These are phyloP conservation scores for Aptenodytes forsteri DNA, from an alignment of 2,113 vertebrate genomes.

Conservation along the genomic window DNA sequence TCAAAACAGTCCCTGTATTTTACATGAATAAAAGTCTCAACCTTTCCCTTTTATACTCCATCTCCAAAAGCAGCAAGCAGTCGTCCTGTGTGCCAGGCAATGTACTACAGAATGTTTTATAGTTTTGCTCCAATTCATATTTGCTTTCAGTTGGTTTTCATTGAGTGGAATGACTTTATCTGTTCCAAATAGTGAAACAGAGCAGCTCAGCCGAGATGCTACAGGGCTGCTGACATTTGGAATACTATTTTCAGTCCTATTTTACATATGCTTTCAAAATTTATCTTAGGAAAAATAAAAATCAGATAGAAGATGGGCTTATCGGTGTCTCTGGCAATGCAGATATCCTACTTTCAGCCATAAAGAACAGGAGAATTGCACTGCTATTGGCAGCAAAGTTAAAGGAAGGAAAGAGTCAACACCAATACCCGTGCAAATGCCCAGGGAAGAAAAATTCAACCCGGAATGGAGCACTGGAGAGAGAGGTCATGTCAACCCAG, in stretches of 20 bases:
- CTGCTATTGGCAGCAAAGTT: background rate
- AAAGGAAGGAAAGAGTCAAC: background rate
- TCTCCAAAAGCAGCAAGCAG: background rate
- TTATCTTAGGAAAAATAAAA: constrained; percentile 4
- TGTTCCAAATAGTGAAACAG: background rate
- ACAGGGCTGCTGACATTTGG: constrained; percentile 23
- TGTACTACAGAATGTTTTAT: background rate
- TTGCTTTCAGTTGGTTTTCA: background rate
- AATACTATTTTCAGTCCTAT: background rate
- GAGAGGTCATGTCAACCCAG: background rate
- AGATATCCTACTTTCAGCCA: background rate
- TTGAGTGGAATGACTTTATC: background rate
- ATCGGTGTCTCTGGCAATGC: background rate
- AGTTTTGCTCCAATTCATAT: background rate
- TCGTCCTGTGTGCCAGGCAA: background rate
- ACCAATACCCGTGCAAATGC: background rate
- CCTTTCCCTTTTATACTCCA: background rate
- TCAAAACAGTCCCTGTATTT: constrained; percentile 9
- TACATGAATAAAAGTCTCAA: constrained; percentile 1
- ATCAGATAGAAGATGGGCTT: background rate
- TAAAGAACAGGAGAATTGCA: background rate
- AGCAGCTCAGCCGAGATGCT: background rate
- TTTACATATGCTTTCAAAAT: constrained; percentile 44
- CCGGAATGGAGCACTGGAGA: rapidly evolving
- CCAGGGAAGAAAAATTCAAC: background rate